Conservation (phyloP, 2,113 vertebrate genomes). For the Scytalopus superciliaris region DNA sequence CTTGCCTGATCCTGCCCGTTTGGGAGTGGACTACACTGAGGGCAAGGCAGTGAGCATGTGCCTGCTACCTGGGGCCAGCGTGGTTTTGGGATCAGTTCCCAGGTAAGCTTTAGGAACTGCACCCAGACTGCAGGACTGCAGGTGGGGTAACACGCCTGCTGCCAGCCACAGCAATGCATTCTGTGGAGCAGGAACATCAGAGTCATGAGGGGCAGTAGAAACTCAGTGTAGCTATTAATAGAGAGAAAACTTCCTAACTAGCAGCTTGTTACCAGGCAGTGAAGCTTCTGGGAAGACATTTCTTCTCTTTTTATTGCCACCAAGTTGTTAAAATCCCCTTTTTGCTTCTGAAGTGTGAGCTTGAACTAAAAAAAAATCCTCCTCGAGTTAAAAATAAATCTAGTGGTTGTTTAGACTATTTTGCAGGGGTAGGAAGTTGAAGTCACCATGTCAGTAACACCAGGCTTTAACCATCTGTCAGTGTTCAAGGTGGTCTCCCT, state of each 20-base stretch:
- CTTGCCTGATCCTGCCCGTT: background rate
- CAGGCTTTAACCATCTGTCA: background rate
- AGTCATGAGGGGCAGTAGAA: background rate
- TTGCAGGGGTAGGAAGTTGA: background rate
- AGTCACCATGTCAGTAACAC: background rate
- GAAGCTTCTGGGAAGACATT: background rate
- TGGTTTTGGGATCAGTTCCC: background rate
- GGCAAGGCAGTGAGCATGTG: background rate
- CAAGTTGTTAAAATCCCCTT: background rate
- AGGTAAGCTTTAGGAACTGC: background rate
- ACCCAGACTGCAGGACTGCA: background rate
- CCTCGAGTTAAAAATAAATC: conserved; percentile 22
- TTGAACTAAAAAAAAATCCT: background rate
- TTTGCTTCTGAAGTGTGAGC: background rate
- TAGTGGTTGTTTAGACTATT: background rate
- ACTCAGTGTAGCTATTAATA: background rate
- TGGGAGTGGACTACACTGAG: background rate
- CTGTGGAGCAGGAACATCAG: background rate
- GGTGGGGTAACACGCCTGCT: background rate
- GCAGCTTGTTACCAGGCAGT: background rate
- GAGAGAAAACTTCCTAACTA: background rate
- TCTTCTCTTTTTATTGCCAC: background rate
- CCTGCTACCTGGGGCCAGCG: background rate
- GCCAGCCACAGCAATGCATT: background rate
- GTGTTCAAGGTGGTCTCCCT: background rate